Percentiles rank a stretch among this genome's conserved stretches.
Conservation (phyloP, 35 echinoderm and acorn worm genomes). For the Patiria miniata region DNA sequence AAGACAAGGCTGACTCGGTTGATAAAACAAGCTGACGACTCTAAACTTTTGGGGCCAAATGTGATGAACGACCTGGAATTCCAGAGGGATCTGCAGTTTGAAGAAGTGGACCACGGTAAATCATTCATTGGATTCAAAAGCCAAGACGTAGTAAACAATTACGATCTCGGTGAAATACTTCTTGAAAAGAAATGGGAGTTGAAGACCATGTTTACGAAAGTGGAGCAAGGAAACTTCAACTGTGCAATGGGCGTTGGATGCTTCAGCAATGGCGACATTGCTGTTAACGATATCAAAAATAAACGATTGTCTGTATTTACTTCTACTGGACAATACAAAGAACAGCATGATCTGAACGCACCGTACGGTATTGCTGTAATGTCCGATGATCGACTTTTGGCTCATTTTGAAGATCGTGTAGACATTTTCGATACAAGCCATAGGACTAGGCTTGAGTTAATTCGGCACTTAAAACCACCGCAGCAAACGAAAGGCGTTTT, state of each 20-base stretch:
- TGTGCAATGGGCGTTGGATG: not conserved
- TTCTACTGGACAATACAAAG: conserved; percentile 1
- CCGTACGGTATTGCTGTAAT: not conserved
- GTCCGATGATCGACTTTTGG: not conserved
- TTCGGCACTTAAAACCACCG: not conserved
- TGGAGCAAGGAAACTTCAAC: not conserved
- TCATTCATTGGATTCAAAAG: not conserved
- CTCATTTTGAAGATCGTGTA: not conserved
- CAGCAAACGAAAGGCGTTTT: too few relatives aligned
- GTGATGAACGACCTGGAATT: not conserved
- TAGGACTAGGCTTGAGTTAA: not conserved
- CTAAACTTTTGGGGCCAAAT: not conserved
- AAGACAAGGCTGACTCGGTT: not conserved
- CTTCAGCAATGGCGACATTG: too few relatives aligned
- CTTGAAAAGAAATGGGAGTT: conserved; percentile 8
- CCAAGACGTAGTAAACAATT: not conserved
- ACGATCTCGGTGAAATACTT: too few relatives aligned
- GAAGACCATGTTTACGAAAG: not conserved
- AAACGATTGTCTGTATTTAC: not conserved
- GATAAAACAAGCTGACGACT: too few relatives aligned
- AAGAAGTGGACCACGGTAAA: not conserved
- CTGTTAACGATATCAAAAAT: not conserved
- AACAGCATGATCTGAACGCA: not conserved
- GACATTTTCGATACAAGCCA: not conserved
- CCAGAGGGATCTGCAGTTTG: not conserved